These are phyloP conservation scores for Aporophyla nigra DNA, from an alignment of 2,888 invertebrate genomes.

Conservation along the genomic window DNA sequence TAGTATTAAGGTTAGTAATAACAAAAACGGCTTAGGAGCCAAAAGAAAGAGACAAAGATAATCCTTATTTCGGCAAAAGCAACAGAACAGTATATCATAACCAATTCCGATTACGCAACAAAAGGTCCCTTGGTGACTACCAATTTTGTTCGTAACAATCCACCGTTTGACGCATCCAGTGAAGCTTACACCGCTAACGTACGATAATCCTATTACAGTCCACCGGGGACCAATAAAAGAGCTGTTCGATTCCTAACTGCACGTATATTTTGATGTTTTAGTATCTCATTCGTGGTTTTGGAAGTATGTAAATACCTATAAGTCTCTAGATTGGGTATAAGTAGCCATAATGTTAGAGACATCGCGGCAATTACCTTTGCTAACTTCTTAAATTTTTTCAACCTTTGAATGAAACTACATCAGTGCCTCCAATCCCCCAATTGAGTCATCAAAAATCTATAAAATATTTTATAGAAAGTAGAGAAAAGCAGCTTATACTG, in stretches of 20 bases:
- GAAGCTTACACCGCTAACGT: conserved; percentile 49
- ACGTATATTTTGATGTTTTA: conserved; percentile 59
- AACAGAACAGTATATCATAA: conserved; percentile 25
- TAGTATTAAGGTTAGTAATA: conserved; percentile 19
- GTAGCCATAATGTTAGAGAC: conserved; percentile 1
- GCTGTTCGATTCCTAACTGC: conserved; percentile 54
- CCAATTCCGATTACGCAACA: conserved; percentile 60
- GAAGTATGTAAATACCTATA: conserved; percentile 18
- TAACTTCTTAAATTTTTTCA: not conserved
- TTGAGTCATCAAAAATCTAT: not conserved
- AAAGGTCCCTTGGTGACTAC: conserved; percentile 44
- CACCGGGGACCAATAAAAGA: conserved; percentile 73
- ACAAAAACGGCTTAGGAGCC: conserved; percentile 8
- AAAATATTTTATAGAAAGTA: not conserved
- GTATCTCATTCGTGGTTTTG: conserved; percentile 39
- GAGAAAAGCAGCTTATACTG: not conserved
- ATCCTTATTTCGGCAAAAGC: conserved; percentile 19
- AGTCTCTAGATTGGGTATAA: conserved; percentile 1
- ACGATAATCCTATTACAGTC: conserved; percentile 72
- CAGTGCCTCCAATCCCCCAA: too few relatives aligned
- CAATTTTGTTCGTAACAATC: conserved; percentile 54
- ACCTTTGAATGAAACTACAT: not conserved
- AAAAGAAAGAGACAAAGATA: conserved; percentile 5
- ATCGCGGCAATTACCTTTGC: not conserved
- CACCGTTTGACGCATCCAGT: conserved; percentile 48